Percentiles rank a stretch among this genome's conserved stretches.
phyloP scores from a whole-genome alignment of 2,113 vertebrate genomes.

The Rhombomys opimus region DNA sequence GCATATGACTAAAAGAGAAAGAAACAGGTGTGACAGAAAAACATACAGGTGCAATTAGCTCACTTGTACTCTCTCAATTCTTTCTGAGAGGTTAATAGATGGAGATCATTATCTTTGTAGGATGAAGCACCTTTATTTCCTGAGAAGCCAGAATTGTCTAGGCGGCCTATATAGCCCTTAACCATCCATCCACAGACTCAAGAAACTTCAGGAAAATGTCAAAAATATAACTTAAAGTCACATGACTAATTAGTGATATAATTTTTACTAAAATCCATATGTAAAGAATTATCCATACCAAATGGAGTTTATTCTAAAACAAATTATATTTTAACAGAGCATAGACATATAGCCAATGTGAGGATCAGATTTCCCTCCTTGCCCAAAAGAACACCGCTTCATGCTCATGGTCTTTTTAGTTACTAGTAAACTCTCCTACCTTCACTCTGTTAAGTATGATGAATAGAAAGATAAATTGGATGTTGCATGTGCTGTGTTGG shows the following conservation, averaged over 20 bases:
- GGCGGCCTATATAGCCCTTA: not conserved
- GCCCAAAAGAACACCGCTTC: not conserved
- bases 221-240: not conserved
- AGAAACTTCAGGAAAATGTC: not conserved
- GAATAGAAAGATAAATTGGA: not conserved
- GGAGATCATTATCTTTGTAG: not conserved
- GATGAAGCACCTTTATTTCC: not conserved
- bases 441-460: not conserved
- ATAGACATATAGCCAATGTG: not conserved
- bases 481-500: not conserved
- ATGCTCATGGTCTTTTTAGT: not conserved
- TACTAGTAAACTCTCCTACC: not conserved
- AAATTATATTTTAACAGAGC: slow-evolving; percentile 21
- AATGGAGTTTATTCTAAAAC: not conserved
- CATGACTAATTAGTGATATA: not conserved
- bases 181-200: not conserved
- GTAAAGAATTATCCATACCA: slow-evolving; percentile 4
- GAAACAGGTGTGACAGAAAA: not conserved
- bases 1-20: not conserved
- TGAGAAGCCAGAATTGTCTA: not conserved
- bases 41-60: not conserved
- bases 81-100: not conserved
- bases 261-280: not conserved
- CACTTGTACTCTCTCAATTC: not conserved
- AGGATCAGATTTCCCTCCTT: not conserved